phyloP scores from a whole-genome alignment of 2,113 vertebrate species.

The Trichechus manatus region DNA sequence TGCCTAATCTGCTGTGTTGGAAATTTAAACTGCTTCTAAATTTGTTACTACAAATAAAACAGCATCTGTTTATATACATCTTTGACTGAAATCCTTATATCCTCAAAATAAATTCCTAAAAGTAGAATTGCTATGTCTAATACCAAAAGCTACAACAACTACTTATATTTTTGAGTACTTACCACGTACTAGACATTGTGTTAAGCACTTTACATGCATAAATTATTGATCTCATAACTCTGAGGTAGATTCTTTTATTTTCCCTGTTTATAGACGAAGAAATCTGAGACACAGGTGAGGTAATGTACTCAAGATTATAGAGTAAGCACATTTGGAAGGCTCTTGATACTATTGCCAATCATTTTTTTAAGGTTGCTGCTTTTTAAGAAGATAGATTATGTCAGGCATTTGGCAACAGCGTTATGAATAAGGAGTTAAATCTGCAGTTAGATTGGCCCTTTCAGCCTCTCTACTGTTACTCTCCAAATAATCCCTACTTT shows the following conservation, averaged over 20 bases:
- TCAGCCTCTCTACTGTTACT: background rate
- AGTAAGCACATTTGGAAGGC: background rate
- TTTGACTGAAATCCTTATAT: constrained; percentile 38
- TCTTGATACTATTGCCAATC: background rate
- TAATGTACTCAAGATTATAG: background rate
- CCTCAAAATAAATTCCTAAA: constrained; percentile 28
- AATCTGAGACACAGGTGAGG: background rate
- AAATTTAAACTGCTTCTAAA: constrained; percentile 49
- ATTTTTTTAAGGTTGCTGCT: background rate
- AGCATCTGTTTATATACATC: background rate
- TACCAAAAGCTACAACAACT: background rate
- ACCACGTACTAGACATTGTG: background rate
- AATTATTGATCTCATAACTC: background rate
- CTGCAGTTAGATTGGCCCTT: background rate
- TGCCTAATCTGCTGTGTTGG: background rate
- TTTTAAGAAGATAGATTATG: too few relatives aligned
- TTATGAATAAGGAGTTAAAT: background rate
- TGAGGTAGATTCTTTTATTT: background rate
- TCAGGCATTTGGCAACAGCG: too few relatives aligned
- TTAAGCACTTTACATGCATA: background rate
- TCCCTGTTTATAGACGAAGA: background rate
- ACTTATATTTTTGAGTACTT: background rate
- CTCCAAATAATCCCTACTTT: background rate
- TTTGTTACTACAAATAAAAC: constrained; percentile 7
- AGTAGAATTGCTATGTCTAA: constrained; percentile 5